phyloP scores from a whole-genome alignment of 1,140 invertebrate species.

The Lethrus apterus region DNA sequence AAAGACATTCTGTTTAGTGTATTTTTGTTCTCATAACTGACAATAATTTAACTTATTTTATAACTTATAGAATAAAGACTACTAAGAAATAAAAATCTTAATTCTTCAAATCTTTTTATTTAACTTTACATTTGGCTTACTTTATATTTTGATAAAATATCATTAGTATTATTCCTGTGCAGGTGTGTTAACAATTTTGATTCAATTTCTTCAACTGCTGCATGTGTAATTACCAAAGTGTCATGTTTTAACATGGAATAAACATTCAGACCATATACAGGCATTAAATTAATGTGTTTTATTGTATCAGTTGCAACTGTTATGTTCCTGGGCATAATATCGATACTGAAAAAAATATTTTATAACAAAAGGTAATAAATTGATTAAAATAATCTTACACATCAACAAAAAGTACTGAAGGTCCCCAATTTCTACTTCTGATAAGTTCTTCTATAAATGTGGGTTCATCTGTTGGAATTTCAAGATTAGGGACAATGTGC shows the following conservation, averaged over 20 bases:
- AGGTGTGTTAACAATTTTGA: slow-evolving; percentile 74
- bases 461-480: slow-evolving; percentile 77
- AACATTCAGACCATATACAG: slow-evolving; percentile 81
- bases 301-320: slow-evolving; percentile 67
- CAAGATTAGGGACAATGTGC: slow-evolving; percentile 80
- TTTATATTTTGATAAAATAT: slow-evolving; percentile 46
- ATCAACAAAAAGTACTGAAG: slow-evolving; percentile 91
- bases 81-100: background rate
- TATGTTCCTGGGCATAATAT: slow-evolving; percentile 83
- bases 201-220: slow-evolving; percentile 80
- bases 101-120: background rate
- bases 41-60: too few species aligned
- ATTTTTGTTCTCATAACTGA: too few species aligned
- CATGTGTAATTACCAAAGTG: slow-evolving; percentile 82
- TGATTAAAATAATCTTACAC: slow-evolving; percentile 55
- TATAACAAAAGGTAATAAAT: slow-evolving; percentile 3
- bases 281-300: slow-evolving; percentile 89
- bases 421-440: slow-evolving; percentile 84
- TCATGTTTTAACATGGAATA: slow-evolving; percentile 95
- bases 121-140: slow-evolving; percentile 41
- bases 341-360: slow-evolving; percentile 50
- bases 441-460: slow-evolving; percentile 74
- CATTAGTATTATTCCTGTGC: slow-evolving; percentile 52
- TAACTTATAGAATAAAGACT: background rate
- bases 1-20: too few species aligned